These are phyloP conservation scores for Reinhardtius hippoglossoides DNA, from an alignment of 2,113 vertebrate species.

Conservation along the genomic window DNA sequence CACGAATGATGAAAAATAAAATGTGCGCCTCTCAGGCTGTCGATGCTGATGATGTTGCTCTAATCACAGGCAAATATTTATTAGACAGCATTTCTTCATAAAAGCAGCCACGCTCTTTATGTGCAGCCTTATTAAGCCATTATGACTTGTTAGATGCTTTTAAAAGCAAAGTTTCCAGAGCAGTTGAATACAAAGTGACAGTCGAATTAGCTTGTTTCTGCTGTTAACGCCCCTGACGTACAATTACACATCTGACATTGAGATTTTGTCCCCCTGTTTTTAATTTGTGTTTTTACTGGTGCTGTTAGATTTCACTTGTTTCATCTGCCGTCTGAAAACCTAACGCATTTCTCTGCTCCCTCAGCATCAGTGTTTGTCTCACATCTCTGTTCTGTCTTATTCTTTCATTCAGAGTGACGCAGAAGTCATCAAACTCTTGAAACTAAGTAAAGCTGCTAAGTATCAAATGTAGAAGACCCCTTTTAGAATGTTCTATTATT, in stretches of 20 bases:
- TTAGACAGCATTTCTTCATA: conserved; percentile 25
- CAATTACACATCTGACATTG: not conserved
- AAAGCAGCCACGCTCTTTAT: conserved; percentile 28
- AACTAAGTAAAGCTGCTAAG: too few species aligned
- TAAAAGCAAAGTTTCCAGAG: conserved; percentile 23
- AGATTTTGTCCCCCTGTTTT: not conserved
- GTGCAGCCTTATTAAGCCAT: conserved; percentile 4
- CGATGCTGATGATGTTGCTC: conserved; percentile 32
- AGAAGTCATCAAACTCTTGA: too few species aligned
- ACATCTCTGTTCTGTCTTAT: not conserved
- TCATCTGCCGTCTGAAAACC: not conserved
- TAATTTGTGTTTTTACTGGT: not conserved
- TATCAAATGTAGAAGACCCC: too few species aligned
- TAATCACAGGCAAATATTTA: conserved; percentile 28
- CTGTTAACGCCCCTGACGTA: not conserved
- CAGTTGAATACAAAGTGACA: conserved; percentile 1
- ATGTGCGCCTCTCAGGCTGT: conserved; percentile 38
- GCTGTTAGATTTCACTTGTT: conserved; percentile 2
- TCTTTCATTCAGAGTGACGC: too few species aligned
- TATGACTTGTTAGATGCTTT: conserved; percentile 16
- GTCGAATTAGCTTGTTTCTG: not conserved
- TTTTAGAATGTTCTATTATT: too few species aligned
- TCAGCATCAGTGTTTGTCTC: not conserved
- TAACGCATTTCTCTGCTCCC: not conserved
- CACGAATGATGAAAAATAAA: conserved; percentile 42